These are phyloP conservation scores for Tragopan temminckii DNA, from an alignment of 2,797 vertebrate species.

Conservation along the genomic window DNA sequence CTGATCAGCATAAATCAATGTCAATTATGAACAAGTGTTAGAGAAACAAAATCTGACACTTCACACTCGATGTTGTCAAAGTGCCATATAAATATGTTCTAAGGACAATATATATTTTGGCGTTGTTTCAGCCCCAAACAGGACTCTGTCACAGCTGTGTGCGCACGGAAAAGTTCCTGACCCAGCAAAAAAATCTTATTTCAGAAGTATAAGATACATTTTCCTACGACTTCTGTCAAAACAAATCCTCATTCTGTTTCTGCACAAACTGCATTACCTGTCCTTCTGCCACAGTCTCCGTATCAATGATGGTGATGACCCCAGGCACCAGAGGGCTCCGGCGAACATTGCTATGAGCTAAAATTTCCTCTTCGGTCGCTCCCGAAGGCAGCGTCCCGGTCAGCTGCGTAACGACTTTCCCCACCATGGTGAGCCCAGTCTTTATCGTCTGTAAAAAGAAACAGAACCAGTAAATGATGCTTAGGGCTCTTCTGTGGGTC, in stretches of 20 bases:
- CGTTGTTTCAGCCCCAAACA: constrained; percentile 23
- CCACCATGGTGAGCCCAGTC: constrained; percentile 97
- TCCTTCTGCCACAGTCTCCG: constrained; percentile 91
- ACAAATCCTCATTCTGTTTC: rapidly evolving
- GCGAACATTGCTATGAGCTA: constrained; percentile 87
- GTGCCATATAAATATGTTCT: constrained; percentile 46
- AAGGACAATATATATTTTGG: constrained; percentile 41
- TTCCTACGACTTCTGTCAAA: rapidly evolving
- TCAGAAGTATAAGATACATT: rapidly evolving
- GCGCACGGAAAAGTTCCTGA: background rate
- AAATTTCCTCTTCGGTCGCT: constrained; percentile 90
- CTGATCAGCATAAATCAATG: constrained; percentile 64
- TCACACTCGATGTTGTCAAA: constrained; percentile 65
- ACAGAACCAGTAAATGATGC: background rate
- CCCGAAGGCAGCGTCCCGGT: constrained; percentile 92
- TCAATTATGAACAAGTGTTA: constrained; percentile 46
- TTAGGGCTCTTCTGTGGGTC: background rate
- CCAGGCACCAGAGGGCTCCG: constrained; percentile 92
- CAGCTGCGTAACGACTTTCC: constrained; percentile 96
- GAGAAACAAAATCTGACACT: constrained; percentile 59
- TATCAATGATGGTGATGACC: constrained; percentile 96
- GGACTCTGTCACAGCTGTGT: background rate
- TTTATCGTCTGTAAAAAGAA: constrained; percentile 89
- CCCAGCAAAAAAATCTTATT: background rate
- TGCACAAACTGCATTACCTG: constrained; percentile 84